Evolutionary conservation across 1,140 invertebrate genomes (phyloP).

Genomic region (Megalonaias nervosa): DNA sequence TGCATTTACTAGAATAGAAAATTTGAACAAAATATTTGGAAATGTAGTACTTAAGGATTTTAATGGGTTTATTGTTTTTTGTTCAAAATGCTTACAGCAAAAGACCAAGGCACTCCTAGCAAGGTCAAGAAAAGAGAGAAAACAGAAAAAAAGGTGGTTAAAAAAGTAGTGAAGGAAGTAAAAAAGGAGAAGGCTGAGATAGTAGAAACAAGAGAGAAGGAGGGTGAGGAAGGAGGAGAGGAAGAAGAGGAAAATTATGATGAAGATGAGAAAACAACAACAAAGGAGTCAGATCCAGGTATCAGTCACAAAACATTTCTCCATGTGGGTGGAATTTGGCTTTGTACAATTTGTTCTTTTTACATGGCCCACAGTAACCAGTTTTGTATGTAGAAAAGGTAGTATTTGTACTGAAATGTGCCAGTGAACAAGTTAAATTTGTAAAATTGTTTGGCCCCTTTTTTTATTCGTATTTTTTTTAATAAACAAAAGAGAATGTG

Average conservation of each 20-base stretch:
- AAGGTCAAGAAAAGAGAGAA: too few relatives aligned
- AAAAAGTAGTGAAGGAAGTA: slow-evolving; percentile 6
- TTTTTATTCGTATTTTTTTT: too few relatives aligned
- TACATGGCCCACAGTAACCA: neutral
- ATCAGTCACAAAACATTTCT: neutral
- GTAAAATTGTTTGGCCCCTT: neutral
- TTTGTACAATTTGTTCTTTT: neutral
- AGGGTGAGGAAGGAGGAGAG: slow-evolving; percentile 32
- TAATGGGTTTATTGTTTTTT: too few relatives aligned
- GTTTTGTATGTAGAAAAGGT: neutral
- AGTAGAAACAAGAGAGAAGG: slow-evolving; percentile 4
- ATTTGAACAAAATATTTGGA: too few relatives aligned
- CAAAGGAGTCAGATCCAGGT: neutral
- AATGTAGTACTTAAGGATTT: too few relatives aligned
- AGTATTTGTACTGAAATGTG: neutral
- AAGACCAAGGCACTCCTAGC: too few relatives aligned
- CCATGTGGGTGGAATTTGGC: neutral
- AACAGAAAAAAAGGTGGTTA: too few relatives aligned
- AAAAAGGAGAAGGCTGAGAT: slow-evolving; percentile 11
- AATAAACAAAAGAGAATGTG: too few relatives aligned
- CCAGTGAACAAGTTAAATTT: neutral
- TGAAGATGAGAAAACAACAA: slow-evolving; percentile 15
- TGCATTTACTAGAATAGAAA: too few relatives aligned
- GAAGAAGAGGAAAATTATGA: slow-evolving; percentile 29
- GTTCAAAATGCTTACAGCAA: too few relatives aligned